Base-by-base conservation (phyloP, 2,888 invertebrate species). In the Drosophila kambysellisi region DNA sequence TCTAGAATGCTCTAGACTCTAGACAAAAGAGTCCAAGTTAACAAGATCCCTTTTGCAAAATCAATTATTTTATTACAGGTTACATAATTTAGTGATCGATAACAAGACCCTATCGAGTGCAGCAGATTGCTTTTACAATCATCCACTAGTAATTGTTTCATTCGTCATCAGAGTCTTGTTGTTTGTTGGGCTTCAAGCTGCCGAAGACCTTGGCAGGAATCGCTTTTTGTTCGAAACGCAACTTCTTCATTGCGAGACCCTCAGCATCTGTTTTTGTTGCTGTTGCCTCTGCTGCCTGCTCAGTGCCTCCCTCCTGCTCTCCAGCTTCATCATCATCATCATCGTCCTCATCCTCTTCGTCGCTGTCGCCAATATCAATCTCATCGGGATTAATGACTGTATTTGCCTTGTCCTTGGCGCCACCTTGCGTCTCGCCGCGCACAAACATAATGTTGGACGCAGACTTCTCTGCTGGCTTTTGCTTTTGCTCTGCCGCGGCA, bases 131-230 rank as follows among this genome's bases (percentile, higher is more conserved):
- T 48, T 32, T 48, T 39, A 6, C 11, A 50, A 4, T 58, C 6
- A 2, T 35, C 3, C 15, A 33, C 15, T 17, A 20, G 15, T 15
- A 17, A 39, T 41, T 6, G 9, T 17, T 29, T 73, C 62, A 82
- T 29, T 90, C 91, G n/a, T 91, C 92, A n/a, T 91, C 91, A 17
- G 90, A 90, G 33, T 91, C 91, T 15, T 76, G 76, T 4, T 80
- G 76, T n/a, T 76, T 88, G 41, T 52, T 64, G 29, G 91, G 90
- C 58, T 92, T 92, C 83, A 98, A 94, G 79, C 97, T 95, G 71
- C 99, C 99, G 94, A 99, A 99, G 4, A 99, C 98, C 93, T 98
- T 96, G 52, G 96, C 95, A 41, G 99, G 99, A 79, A 99, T 95
- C 35, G 95, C 94, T 93, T 98, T 97, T 91, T 97, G 96, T 91